Base-by-base conservation (phyloP, 1,140 invertebrate genomes). In the Hylyphantes graminicola region DNA sequence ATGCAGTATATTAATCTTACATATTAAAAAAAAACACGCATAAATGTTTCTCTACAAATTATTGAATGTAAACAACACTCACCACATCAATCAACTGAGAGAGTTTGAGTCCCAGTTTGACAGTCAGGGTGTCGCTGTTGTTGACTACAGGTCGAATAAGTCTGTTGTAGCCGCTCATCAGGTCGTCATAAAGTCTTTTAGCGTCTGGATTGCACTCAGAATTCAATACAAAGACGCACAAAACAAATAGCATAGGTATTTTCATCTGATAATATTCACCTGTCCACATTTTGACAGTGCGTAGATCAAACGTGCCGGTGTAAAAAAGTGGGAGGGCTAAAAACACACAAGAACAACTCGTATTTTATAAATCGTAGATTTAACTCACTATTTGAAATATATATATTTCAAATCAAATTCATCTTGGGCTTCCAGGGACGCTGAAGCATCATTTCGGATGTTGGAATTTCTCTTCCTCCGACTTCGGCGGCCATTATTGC, bases 1-100 rank as follows among this genome's bases (percentile, higher is more conserved):
- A 35, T 35, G 5, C 35, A 35, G 35, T 35, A 35, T 35, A 35
- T 35, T 35, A 35, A 35, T 35, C 35, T 2, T 35, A 35, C 35
- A 35, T 35, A 2, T 35, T 35, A 2, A 35, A 35, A n/a, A n/a
- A n/a, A 1, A 35, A 35, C 35, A 35, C 1, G 35, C 5, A 35
- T 35, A 35, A 35, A 5, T 35, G 5, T 35, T 35, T 35, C 5
- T 35, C 35, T 35, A 35, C 35, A 2, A 35, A 35, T 35, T 5
- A 35, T 35, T 35, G 59, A 61, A 61, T 13, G 1, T 35, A 35
- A 35, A 35, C 35, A 67, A 53, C 61, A 90, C 96, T 97, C 91
- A 99, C 97, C 91, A 99, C 96, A 91, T 98, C 97, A 89, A 98
- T 98, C 88, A 99, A 94, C 92, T 99, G 97, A 87, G 97, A 98